Percentiles rank a stretch among this genome's conserved stretches.
Conservation (phyloP, 2,797 vertebrate species). For the Pteropus rufus region DNA sequence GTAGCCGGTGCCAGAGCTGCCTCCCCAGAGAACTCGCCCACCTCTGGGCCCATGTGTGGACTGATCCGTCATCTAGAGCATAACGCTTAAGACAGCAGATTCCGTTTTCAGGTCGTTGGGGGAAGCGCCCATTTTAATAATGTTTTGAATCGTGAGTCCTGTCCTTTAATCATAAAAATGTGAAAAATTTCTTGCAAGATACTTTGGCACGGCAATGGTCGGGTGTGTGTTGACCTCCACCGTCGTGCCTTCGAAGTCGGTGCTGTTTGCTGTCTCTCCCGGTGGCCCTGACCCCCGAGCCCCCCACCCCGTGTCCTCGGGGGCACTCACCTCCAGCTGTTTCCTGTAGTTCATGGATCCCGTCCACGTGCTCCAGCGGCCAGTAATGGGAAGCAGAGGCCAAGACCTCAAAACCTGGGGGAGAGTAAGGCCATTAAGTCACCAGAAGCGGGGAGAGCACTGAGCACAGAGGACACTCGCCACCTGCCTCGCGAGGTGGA, state of each 20-base stretch:
- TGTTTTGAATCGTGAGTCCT: not conserved
- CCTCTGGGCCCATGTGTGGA: fast-evolving
- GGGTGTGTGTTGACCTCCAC: not conserved
- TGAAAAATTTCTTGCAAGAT: not conserved
- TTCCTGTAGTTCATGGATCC: constrained; percentile 91
- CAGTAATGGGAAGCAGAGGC: constrained; percentile 96
- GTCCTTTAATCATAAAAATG: not conserved
- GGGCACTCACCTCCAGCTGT: constrained; percentile 85
- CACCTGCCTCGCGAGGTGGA: not conserved
- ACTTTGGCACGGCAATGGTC: not conserved
- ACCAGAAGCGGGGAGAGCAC: fast-evolving
- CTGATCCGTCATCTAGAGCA: fast-evolving
- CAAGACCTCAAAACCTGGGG: constrained; percentile 91
- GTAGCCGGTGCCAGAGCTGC: fast-evolving
- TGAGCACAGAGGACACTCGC: fast-evolving
- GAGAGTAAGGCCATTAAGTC: not conserved
- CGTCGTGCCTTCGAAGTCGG: not conserved
- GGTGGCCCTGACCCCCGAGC: not conserved
- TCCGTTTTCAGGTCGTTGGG: not conserved
- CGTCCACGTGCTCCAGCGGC: constrained; percentile 93
- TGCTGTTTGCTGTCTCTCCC: fast-evolving
- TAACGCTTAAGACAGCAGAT: too few species aligned
- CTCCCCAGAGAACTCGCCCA: fast-evolving
- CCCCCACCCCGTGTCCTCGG: fast-evolving
- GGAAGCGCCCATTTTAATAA: not conserved